These are phyloP conservation scores for Meloidogyne hapla DNA, from an alignment of 1,140 invertebrate genomes.

Conservation along the genomic window DNA sequence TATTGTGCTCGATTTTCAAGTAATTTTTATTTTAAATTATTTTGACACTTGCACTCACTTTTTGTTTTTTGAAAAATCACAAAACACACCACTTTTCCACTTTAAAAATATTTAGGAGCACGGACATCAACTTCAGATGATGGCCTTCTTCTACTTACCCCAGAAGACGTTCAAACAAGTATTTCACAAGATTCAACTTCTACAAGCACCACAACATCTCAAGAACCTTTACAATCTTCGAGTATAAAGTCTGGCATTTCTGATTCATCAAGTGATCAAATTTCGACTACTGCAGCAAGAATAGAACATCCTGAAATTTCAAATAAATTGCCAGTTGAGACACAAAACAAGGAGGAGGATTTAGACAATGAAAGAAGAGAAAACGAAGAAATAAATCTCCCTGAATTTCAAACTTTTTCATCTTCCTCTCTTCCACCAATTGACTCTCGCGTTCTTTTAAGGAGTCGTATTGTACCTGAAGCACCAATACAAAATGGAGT, in stretches of 20 bases:
- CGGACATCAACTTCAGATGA: background rate
- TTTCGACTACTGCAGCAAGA: background rate
- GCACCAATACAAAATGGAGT: background rate
- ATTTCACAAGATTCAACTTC: background rate
- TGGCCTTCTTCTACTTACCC: background rate
- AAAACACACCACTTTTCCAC: slow-evolving; percentile 9
- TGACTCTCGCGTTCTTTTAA: background rate
- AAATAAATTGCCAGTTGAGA: slow-evolving; percentile 6
- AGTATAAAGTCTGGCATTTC: background rate
- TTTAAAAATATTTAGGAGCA: background rate
- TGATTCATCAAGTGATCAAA: background rate
- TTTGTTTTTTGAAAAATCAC: background rate
- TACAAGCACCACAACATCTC: background rate
- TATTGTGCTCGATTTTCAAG: slow-evolving; percentile 60
- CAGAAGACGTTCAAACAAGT: slow-evolving; percentile 20
- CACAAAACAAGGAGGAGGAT: background rate
- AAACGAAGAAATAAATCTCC: background rate
- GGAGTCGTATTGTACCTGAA: background rate
- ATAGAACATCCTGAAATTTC: background rate
- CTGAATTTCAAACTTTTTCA: background rate
- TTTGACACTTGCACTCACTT: slow-evolving; percentile 5
- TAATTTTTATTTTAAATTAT: slow-evolving; percentile 36
- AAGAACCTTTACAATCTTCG: background rate
- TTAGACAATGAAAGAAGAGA: background rate
- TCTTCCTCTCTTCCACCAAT: background rate